Evolutionary conservation across 2,888 invertebrate species (phyloP).

Genomic region (Gymnosoma rotundatum): DNA sequence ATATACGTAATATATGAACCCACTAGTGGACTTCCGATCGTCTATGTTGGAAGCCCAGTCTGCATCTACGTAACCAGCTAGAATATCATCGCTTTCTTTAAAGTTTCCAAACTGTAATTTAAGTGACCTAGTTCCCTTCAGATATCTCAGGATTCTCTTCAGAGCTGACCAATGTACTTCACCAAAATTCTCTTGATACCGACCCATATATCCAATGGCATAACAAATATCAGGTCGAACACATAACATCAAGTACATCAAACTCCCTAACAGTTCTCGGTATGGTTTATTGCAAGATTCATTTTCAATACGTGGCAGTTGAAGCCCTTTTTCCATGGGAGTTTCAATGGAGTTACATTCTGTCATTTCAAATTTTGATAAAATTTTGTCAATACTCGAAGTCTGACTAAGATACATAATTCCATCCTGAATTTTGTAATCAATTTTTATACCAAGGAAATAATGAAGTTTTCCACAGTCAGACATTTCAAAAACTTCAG

Average conservation of each 20-base stretch:
- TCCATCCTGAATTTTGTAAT: constrained; percentile 35
- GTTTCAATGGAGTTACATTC: constrained; percentile 46
- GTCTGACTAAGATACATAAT: constrained; percentile 37
- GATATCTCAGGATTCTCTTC: too few relatives aligned
- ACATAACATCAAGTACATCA: constrained; percentile 21
- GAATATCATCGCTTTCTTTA: too few relatives aligned
- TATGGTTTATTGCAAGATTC: not conserved
- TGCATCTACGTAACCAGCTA: too few relatives aligned
- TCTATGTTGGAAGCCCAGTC: too few relatives aligned
- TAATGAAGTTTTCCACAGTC: constrained; percentile 28
- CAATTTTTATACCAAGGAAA: constrained; percentile 49
- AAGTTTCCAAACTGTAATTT: too few relatives aligned
- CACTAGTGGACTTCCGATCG: too few relatives aligned
- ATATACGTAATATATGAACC: too few relatives aligned
- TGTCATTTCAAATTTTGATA: constrained; percentile 61
- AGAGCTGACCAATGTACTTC: too few relatives aligned
- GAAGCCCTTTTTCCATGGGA: constrained; percentile 47
- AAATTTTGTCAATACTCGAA: constrained; percentile 29
- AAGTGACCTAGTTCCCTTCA: too few relatives aligned
- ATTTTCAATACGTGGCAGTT: not conserved
- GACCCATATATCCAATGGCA: too few relatives aligned
- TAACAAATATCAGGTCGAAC: too few relatives aligned
- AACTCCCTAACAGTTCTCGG: constrained; percentile 12
- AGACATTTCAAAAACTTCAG: constrained; percentile 16
- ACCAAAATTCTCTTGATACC: too few relatives aligned